Evolutionary conservation across 2,888 invertebrate species (phyloP), one percentile per base, ranked within the genome.

Genomic region (Mimas tiliae): DNA sequence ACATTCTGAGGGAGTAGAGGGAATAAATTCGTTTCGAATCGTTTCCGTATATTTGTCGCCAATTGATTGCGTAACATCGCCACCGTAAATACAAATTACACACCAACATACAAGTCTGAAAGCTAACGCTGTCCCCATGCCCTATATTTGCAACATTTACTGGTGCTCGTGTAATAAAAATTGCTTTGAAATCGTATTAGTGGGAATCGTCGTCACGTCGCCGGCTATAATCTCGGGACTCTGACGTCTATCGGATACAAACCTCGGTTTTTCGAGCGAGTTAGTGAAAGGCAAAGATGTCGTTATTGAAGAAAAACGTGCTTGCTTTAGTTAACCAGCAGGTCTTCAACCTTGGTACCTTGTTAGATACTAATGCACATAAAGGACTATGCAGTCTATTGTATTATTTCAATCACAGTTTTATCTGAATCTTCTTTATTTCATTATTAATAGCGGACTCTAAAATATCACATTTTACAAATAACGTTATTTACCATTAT

Each of bases 251-350:
- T 58, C 12, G 19, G 1, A 33, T 62, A 38, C 9, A 42, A 21
- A 62, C 33, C 45, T 62, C 6, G 19, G 21, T 62, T 65, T 51
- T 34, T 51, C 45, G 19, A 45, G 7, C 16, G 45, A 66, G 21
- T 66, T 68, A 65, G 9, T 58, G 42, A 67, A 72, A 67, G 67
- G 47, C 50, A 70, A 66, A 64, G 48, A 72, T 50, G 19, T 16
- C 63, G 68, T 68, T 70, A 72, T 69, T 69, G 68, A 65, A 68
- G 62, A 62, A 47, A 38, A 66, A 74, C 77, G 76, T 76, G 74
- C 68, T 42, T 34, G 7, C 63, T 64, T 47, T 74, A 66, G 64
- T 9, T 64, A 75, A 55, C 33, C 33, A 53, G 21, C 53, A 11
- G 21, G 27, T 33, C 38, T 38, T 6, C 42, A 21, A 12, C 53